phyloP scores from a whole-genome alignment of 2,797 vertebrate genomes.

The Setipinna tenuifilis region DNA sequence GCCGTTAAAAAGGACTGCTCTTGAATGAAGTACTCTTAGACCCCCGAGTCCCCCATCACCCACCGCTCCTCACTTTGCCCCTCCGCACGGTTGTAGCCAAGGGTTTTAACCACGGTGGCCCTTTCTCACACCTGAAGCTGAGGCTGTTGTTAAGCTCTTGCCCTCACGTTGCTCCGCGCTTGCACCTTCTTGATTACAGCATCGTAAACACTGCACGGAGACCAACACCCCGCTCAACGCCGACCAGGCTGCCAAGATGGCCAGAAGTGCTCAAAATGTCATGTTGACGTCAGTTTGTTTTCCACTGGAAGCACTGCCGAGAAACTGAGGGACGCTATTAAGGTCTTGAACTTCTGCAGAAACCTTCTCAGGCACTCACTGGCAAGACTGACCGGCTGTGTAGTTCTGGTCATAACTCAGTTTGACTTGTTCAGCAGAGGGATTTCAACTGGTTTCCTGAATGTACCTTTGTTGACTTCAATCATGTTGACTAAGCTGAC shows the following conservation, averaged over 20 bases:
- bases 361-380: not conserved
- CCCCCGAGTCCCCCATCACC: not conserved
- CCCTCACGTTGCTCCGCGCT: not conserved
- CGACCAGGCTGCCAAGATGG: not conserved
- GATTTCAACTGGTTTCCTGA: not conserved
- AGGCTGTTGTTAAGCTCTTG: not conserved
- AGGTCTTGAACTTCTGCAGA: slow-evolving; percentile 5
- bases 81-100: not conserved
- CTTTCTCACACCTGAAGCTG: not conserved
- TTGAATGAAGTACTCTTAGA: slow-evolving; percentile 1
- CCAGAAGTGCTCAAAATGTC: not conserved
- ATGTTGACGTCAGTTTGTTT: not conserved
- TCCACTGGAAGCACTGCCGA: not conserved
- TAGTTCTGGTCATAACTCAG: not conserved
- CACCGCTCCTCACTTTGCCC: not conserved
- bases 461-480: not conserved
- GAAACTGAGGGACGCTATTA: not conserved
- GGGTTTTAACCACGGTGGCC: not conserved
- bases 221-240: not conserved
- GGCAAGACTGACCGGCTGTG: not conserved
- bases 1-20: slow-evolving; percentile 12
- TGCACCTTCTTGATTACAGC: slow-evolving; percentile 23
- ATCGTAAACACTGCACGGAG: slow-evolving; percentile 22
- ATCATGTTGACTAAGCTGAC: not conserved
- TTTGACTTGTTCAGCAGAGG: not conserved